Conservation (phyloP, 2,113 vertebrate species). For the Eurypyga helias region DNA sequence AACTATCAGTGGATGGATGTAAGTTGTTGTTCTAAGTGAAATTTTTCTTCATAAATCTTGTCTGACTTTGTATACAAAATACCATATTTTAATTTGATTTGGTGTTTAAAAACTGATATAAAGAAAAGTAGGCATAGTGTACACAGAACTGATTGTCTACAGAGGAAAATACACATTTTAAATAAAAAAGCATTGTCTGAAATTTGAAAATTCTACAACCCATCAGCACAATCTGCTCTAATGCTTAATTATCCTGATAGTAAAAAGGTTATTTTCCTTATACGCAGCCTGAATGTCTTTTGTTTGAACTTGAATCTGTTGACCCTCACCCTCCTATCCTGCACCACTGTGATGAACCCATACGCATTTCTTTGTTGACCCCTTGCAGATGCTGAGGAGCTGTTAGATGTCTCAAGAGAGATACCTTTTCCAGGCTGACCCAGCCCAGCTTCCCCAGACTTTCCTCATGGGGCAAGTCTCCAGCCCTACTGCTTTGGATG, state of each 20-base stretch:
- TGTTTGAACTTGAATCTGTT: not conserved
- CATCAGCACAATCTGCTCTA: not conserved
- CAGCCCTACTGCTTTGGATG: not conserved
- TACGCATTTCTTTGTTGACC: not conserved
- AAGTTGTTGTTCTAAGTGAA: not conserved
- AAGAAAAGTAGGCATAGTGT: not conserved
- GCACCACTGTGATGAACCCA: not conserved
- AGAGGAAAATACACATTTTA: not conserved
- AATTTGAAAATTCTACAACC: not conserved
- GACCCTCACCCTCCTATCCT: not conserved
- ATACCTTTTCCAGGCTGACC: not conserved
- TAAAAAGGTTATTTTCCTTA: not conserved
- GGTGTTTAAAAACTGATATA: not conserved
- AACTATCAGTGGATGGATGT: not conserved
- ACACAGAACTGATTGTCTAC: not conserved
- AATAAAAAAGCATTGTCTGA: not conserved
- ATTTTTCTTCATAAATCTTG: not conserved
- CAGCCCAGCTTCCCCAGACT: not conserved
- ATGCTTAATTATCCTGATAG: not conserved
- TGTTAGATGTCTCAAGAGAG: not conserved
- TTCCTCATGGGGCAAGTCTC: not conserved
- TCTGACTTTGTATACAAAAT: too few relatives aligned
- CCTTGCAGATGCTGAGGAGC: fast-evolving
- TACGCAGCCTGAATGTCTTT: fast-evolving
- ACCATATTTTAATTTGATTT: too few relatives aligned